Evolutionary conservation across 2,113 vertebrate species (phyloP).

Genomic region (Cavia porcellus): DNA sequence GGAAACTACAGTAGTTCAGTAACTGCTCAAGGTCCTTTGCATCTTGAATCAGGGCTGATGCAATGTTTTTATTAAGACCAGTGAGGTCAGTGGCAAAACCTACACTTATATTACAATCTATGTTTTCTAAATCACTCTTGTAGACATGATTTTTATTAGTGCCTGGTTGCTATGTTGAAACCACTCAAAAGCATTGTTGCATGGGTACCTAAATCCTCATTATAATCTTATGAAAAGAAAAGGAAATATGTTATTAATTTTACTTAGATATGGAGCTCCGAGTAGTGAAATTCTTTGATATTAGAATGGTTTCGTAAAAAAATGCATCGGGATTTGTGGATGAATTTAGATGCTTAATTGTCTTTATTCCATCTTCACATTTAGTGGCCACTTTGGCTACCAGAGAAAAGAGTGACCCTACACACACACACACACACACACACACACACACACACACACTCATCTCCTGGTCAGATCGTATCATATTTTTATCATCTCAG

Average conservation of each 20-base stretch:
- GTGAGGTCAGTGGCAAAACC: background rate
- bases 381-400: background rate
- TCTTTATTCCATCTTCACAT: background rate
- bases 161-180: background rate
- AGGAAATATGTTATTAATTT: background rate
- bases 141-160: background rate
- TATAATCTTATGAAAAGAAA: background rate
- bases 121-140: constrained; percentile 8
- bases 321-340: background rate
- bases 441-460: too few species aligned
- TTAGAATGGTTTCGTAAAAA: constrained; percentile 10
- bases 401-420: background rate
- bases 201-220: background rate
- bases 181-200: background rate
- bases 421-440: too few species aligned
- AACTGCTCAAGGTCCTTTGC: constrained; percentile 25
- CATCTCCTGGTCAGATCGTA: background rate
- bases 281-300: background rate
- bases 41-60: background rate
- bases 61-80: background rate
- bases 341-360: background rate
- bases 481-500: background rate
- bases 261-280: background rate
- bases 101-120: background rate
- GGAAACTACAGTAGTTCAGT: background rate